Conservation (phyloP, 2,797 vertebrate species). For the Vireo griseus region DNA sequence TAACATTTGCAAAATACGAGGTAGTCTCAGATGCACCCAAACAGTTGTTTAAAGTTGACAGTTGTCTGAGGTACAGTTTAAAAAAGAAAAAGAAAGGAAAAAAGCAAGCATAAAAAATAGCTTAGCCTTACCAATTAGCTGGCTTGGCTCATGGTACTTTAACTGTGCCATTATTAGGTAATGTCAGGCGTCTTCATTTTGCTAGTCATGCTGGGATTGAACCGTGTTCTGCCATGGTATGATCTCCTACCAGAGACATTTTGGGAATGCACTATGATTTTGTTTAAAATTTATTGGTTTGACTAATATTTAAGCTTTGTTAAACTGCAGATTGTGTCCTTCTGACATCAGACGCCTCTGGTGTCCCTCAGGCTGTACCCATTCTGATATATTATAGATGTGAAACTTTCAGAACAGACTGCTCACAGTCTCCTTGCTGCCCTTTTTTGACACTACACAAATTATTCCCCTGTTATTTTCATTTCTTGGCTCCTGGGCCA, state of each 20-base stretch:
- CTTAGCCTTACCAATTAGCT: neutral
- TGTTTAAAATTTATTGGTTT: neutral
- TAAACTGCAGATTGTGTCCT: neutral
- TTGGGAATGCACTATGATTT: neutral
- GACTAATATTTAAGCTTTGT: neutral
- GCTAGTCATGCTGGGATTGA: neutral
- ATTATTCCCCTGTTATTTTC: neutral
- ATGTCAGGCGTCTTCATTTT: neutral
- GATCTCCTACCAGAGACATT: neutral
- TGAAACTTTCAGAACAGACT: neutral
- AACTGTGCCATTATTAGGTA: neutral
- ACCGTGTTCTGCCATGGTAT: neutral
- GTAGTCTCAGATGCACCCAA: neutral
- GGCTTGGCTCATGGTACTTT: neutral
- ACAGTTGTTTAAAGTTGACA: neutral
- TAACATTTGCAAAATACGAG: neutral
- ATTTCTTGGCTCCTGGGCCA: neutral
- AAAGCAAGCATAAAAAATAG: neutral
- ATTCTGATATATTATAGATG: neutral
- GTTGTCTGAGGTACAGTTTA: neutral
- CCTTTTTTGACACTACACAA: neutral
- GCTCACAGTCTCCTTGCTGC: neutral
- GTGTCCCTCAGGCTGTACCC: neutral
- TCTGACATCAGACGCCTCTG: neutral
- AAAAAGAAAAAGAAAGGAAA: neutral